These are phyloP conservation scores for Neodontobutis hainanensis DNA, from an alignment of 2,113 vertebrate genomes.

Conservation along the genomic window DNA sequence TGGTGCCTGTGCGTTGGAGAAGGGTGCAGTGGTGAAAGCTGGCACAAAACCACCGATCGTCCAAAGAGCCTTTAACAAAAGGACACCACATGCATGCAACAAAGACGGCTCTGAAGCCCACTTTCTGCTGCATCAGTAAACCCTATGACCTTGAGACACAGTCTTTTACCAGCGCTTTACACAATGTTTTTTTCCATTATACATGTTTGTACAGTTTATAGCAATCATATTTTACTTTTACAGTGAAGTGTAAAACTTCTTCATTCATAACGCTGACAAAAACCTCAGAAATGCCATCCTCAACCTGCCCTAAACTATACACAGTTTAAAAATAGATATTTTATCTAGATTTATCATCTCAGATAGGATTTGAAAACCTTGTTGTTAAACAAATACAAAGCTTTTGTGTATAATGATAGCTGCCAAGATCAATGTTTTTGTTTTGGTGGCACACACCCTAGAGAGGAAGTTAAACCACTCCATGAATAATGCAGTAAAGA, in stretches of 20 bases:
- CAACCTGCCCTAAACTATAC: background rate
- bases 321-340: background rate
- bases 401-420: background rate
- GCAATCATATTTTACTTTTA: background rate
- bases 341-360: background rate
- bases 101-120: slow-evolving; percentile 60
- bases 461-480: slow-evolving; percentile 39
- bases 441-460: slow-evolving; percentile 26
- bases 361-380: background rate
- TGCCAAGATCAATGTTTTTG: slow-evolving; percentile 5
- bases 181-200: background rate
- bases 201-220: background rate
- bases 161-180: slow-evolving; percentile 12
- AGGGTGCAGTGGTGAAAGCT: slow-evolving; percentile 52
- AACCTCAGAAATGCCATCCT: slow-evolving; percentile 8
- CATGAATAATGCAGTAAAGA: slow-evolving; percentile 11
- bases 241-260: too few species aligned
- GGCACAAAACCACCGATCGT: slow-evolving; percentile 58
- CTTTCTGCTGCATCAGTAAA: slow-evolving; percentile 43
- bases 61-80: slow-evolving; percentile 38
- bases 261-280: too few species aligned
- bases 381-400: background rate
- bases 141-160: slow-evolving; percentile 48
- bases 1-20: slow-evolving; percentile 38
- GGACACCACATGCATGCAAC: slow-evolving; percentile 36